These are phyloP conservation scores for Acanthosepion esculentum DNA, from an alignment of 2,888 invertebrate species.

Conservation along the genomic window DNA sequence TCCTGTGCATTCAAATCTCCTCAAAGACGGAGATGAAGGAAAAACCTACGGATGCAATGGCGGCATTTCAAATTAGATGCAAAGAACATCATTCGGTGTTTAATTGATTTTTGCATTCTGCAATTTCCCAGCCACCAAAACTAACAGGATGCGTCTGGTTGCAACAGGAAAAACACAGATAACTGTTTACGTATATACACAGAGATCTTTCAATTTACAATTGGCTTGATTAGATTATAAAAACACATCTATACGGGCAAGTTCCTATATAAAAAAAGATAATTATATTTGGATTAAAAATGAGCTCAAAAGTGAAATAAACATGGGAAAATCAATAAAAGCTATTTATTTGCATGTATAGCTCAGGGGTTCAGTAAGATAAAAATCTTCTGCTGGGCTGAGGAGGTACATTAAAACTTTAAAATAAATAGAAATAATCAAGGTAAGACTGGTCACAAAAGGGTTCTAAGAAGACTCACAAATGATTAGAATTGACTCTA, in stretches of 20 bases:
- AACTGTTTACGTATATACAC: neutral
- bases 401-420: no score
- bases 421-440: no score
- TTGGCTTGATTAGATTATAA: neutral
- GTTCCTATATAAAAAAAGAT: neutral
- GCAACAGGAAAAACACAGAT: neutral
- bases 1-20: neutral
- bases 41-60: constrained; percentile 21
- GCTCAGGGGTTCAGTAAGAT: neutral
- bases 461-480: no score
- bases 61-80: neutral
- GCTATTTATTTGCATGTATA: neutral
- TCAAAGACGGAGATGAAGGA: neutral
- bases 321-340: neutral
- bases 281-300: neutral
- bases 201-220: neutral
- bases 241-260: neutral
- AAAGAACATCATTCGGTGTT: neutral
- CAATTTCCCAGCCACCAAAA: neutral
- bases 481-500: no score
- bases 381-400: neutral
- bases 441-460: no score
- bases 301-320: neutral
- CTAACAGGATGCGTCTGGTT: neutral
- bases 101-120: neutral